Evolutionary conservation across 2,797 vertebrate genomes (phyloP).

Genomic region (Amphiprion clarkii): DNA sequence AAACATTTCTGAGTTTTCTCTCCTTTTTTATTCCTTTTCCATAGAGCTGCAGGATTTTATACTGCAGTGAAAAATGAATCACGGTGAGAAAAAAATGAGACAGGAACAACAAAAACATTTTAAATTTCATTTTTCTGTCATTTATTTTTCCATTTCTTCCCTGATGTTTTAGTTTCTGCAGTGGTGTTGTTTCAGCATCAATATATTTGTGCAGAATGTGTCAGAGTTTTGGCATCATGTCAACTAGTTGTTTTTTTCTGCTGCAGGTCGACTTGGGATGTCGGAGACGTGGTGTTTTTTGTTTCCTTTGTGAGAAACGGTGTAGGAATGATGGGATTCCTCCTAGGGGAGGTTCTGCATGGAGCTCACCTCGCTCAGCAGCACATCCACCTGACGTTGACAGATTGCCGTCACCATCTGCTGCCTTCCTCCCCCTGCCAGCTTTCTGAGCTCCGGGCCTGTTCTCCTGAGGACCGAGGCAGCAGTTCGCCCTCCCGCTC

Average conservation of each 20-base stretch:
- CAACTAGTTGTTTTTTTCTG: neutral
- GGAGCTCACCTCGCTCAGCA: conserved; percentile 10
- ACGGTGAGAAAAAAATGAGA: too few species aligned
- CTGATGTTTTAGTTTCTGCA: too few species aligned
- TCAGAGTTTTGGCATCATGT: too few species aligned
- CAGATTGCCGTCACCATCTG: conserved; percentile 31
- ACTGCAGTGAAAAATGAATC: too few species aligned
- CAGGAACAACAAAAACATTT: too few species aligned
- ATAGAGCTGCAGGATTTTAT: too few species aligned
- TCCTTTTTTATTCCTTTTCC: too few species aligned
- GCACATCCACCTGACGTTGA: conserved; percentile 43
- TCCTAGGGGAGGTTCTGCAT: conserved; percentile 35
- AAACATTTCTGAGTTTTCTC: too few species aligned
- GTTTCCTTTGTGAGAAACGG: neutral
- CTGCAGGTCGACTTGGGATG: neutral
- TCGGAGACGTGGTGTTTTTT: neutral
- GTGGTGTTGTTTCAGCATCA: too few species aligned
- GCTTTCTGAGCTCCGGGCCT: conserved; percentile 28
- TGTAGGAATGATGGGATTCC: conserved; percentile 28
- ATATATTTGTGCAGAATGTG: too few species aligned
- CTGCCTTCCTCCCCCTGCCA: neutral
- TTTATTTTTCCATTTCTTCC: too few species aligned
- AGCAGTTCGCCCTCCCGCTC: conserved; percentile 38
- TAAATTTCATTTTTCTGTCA: too few species aligned
- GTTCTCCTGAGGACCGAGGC: conserved; percentile 27